Evolutionary conservation across 2,888 invertebrate species (phyloP).

Genomic region (Phytoseiulus persimilis): DNA sequence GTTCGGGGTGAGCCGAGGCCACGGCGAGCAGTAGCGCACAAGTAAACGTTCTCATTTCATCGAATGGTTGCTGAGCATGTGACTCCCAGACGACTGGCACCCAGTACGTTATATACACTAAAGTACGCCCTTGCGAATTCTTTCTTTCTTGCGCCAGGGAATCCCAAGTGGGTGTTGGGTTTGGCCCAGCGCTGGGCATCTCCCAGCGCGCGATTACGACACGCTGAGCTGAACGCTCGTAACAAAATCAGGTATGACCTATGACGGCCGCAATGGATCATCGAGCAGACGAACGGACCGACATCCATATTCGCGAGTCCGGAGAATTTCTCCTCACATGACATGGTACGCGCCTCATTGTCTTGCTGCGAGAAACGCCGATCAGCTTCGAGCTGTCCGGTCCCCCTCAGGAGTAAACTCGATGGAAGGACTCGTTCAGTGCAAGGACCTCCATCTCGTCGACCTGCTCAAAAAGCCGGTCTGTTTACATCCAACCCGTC

Average conservation of each 20-base stretch:
- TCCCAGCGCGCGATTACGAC: neutral
- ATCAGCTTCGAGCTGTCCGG: too few relatives aligned
- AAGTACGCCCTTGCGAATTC: slow-evolving; percentile 38
- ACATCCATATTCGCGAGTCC: too few relatives aligned
- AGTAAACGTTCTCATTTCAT: neutral
- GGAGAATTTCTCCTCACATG: too few relatives aligned
- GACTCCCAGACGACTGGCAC: neutral
- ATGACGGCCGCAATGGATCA: too few relatives aligned
- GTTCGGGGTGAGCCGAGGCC: neutral
- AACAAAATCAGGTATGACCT: neutral
- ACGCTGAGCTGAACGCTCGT: neutral
- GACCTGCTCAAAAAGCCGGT: too few relatives aligned
- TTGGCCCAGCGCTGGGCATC: neutral
- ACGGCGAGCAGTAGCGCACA: neutral
- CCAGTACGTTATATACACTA: slow-evolving; percentile 12
- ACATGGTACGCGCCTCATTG: too few relatives aligned
- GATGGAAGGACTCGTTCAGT: too few relatives aligned
- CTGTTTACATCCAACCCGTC: too few relatives aligned
- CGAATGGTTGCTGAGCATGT: neutral
- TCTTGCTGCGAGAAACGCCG: too few relatives aligned
- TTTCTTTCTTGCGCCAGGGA: slow-evolving; percentile 19
- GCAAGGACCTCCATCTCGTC: too few relatives aligned
- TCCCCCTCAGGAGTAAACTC: too few relatives aligned
- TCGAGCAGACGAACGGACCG: too few relatives aligned
- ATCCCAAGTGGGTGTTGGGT: neutral